A percentile compares a stretch with the other conserved stretches of the same genome.
These are phyloP conservation scores for Megaustenia siamemsis DNA, from an alignment of 2,888 invertebrate species.

Conservation along the genomic window DNA sequence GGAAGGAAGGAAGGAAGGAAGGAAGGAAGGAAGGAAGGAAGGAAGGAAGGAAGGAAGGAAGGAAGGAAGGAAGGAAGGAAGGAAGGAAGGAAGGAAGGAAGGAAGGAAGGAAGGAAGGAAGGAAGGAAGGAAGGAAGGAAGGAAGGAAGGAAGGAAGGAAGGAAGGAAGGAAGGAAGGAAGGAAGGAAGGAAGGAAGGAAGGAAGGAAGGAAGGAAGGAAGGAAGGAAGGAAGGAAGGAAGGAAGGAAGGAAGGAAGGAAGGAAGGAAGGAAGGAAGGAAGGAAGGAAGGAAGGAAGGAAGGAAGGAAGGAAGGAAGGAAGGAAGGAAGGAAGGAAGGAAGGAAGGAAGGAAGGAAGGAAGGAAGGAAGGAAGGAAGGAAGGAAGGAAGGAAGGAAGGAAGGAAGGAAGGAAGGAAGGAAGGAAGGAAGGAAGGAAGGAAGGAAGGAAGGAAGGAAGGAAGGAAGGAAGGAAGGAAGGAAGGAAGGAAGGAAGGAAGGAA, in stretches of 20 bases:
- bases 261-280: conserved; percentile 15
- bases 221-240: not conserved
- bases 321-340: not conserved
- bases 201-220: not conserved
- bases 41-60: not conserved
- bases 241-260: not conserved
- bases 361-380: not conserved
- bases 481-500: too few relatives aligned
- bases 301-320: conserved; percentile 21
- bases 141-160: not conserved
- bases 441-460: not conserved
- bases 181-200: not conserved
- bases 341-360: not conserved
- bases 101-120: conserved; percentile 1
- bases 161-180: not conserved
- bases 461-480: not conserved
- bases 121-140: conserved; percentile 13
- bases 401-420: too few relatives aligned
- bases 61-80: not conserved
- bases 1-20: too few relatives aligned
- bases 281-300: conserved; percentile 34
- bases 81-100: not conserved
- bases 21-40: not conserved
- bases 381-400: not conserved
- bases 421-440: conserved; percentile 20